Conservation (phyloP, 2,888 invertebrate species). For the Margaritifera margaritifera region DNA sequence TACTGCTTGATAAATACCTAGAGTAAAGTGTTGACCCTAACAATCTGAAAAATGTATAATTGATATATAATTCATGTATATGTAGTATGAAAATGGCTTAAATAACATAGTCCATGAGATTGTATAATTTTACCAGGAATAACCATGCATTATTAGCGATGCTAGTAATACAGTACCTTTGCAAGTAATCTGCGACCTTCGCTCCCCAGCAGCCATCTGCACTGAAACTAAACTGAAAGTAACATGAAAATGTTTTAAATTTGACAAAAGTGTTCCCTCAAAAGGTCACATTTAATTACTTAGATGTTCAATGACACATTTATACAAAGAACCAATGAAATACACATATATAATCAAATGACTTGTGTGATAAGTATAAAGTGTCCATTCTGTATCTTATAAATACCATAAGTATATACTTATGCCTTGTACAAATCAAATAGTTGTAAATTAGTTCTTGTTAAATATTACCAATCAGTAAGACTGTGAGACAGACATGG, state of each 20-base stretch:
- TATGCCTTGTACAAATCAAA: too few relatives aligned
- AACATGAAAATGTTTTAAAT: conserved; percentile 3
- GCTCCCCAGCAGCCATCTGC: conserved; percentile 67
- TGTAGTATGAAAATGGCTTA: neutral
- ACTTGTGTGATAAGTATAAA: too few relatives aligned
- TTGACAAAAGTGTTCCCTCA: too few relatives aligned
- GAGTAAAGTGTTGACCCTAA: too few relatives aligned
- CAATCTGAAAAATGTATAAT: too few relatives aligned
- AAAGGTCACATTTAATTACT: neutral
- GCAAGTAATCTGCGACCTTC: conserved; percentile 61
- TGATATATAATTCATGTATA: neutral
- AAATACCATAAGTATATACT: too few relatives aligned
- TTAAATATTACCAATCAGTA: too few relatives aligned
- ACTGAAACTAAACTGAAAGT: conserved; percentile 59
- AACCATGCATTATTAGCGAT: neutral
- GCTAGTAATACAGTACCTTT: conserved; percentile 45
- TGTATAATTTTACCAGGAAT: neutral
- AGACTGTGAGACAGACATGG: too few relatives aligned
- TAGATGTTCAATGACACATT: conserved; percentile 1
- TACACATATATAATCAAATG: neutral
- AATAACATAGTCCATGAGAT: neutral
- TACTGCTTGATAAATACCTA: too few relatives aligned
- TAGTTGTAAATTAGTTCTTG: too few relatives aligned
- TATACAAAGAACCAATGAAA: neutral
- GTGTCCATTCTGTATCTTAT: too few relatives aligned